A percentile compares a stretch with the other conserved stretches of the same genome.
These are phyloP conservation scores for Neogale vison DNA, from an alignment of 2,113 vertebrate species.

Conservation along the genomic window DNA sequence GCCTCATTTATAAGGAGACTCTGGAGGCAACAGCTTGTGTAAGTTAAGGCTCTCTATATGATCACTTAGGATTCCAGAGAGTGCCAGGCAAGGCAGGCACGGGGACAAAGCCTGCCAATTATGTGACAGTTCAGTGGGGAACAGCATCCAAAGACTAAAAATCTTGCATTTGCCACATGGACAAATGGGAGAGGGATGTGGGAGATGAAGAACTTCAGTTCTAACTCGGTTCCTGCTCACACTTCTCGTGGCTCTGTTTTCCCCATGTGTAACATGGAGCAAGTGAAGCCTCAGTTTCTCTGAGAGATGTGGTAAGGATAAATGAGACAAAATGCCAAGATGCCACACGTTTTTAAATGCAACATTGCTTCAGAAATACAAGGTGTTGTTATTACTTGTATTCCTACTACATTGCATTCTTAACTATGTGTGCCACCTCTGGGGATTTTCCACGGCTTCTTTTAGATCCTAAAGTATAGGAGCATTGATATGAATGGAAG, in stretches of 20 bases:
- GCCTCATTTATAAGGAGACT: conserved; percentile 39
- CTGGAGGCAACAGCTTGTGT: neutral
- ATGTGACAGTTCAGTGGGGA: neutral
- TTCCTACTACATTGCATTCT: conserved; percentile 61
- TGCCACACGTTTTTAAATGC: conserved; percentile 53
- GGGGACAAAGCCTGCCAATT: conserved; percentile 6
- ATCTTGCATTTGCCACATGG: neutral
- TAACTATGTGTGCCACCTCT: conserved; percentile 51
- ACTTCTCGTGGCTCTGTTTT: neutral
- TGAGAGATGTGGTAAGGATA: neutral
- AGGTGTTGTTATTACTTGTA: conserved; percentile 35
- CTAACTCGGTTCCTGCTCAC: neutral
- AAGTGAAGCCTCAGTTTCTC: neutral
- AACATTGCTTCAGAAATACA: conserved; percentile 1
- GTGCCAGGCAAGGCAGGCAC: neutral
- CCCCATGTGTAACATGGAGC: neutral
- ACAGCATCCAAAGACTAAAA: conserved; percentile 10
- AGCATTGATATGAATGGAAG: neutral
- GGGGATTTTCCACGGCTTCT: conserved; percentile 57
- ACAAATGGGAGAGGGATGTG: neutral
- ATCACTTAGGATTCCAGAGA: neutral
- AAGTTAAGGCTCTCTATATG: neutral
- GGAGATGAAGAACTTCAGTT: neutral
- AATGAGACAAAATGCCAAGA: neutral
- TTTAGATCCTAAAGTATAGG: conserved; percentile 42